Conservation (phyloP, 2,113 vertebrate species). For the Semicossyphus pulcher region DNA sequence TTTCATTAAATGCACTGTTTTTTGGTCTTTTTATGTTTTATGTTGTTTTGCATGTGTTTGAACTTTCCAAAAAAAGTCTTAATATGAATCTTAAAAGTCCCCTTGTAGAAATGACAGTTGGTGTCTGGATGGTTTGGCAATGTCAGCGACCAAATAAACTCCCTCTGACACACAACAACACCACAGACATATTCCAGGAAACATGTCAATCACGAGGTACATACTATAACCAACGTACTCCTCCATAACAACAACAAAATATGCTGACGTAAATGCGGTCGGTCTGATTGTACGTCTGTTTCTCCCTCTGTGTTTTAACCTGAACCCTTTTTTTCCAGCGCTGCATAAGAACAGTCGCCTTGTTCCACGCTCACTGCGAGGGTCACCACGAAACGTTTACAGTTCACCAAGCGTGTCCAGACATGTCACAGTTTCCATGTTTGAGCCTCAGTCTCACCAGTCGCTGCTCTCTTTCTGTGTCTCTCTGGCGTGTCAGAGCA, state of each 20-base stretch:
- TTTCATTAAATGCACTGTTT: background rate
- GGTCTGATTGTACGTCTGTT: conserved; percentile 46
- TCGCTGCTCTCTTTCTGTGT: background rate
- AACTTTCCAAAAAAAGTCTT: background rate
- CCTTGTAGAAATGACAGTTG: background rate
- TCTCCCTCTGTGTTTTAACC: conserved; percentile 25
- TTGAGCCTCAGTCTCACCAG: conserved; percentile 5
- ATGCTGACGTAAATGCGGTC: conserved; percentile 57
- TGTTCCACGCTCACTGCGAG: conserved; percentile 21
- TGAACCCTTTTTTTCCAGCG: conserved; percentile 14
- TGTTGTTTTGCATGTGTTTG: background rate
- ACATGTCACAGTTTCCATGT: conserved; percentile 66
- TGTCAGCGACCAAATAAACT: conserved; percentile 38
- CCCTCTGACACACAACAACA: conserved; percentile 27
- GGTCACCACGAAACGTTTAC: conserved; percentile 61
- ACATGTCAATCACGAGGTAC: conserved; percentile 16
- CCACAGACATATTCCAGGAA: conserved; percentile 52
- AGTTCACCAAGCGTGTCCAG: conserved; percentile 40
- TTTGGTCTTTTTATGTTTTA: background rate
- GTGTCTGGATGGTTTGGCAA: conserved; percentile 1
- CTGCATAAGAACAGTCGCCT: conserved; percentile 14
- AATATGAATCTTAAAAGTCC: background rate
- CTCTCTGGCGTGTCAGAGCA: conserved; percentile 5
- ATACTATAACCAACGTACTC: conserved; percentile 15
- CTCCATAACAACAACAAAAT: conserved; percentile 29